These are phyloP conservation scores for Athetis lepigone DNA, from an alignment of 2,888 invertebrate species.

Conservation along the genomic window DNA sequence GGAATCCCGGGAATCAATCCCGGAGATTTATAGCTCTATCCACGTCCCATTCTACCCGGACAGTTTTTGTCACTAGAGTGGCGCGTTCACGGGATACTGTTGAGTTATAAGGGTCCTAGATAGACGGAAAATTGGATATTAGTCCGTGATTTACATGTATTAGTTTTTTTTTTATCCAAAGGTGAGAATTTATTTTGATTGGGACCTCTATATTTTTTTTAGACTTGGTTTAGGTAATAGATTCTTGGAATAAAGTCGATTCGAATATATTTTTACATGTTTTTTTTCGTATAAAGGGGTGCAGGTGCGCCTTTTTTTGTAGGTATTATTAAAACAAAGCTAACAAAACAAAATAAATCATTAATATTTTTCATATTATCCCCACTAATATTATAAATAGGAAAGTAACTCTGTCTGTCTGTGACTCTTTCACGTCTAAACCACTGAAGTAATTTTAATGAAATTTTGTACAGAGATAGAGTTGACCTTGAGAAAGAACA, in stretches of 20 bases:
- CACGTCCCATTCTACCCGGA: conserved; percentile 66
- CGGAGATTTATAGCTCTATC: conserved; percentile 72
- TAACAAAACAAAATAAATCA: too few species aligned
- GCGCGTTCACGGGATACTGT: conserved; percentile 57
- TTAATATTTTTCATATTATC: too few species aligned
- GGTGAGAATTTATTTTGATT: conserved; percentile 56
- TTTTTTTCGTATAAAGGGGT: too few species aligned
- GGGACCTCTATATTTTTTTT: conserved; percentile 39
- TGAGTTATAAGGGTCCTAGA: conserved; percentile 73
- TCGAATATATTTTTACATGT: neutral
- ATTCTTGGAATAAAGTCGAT: conserved; percentile 4
- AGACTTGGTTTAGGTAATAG: conserved; percentile 1
- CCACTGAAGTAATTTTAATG: too few species aligned
- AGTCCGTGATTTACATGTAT: conserved; percentile 69
- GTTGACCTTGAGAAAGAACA: too few species aligned
- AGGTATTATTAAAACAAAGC: too few species aligned
- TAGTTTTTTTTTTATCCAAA: conserved; percentile 59
- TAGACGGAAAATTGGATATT: conserved; percentile 71
- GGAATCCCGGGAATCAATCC: conserved; percentile 70
- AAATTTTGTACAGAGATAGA: too few species aligned
- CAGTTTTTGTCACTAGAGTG: conserved; percentile 72
- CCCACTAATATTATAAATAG: too few species aligned
- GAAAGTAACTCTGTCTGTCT: too few species aligned
- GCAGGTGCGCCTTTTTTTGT: too few species aligned
- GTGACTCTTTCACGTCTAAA: too few species aligned